Conservation (phyloP, 2,113 vertebrate species). For the Platichthys flesus region DNA sequence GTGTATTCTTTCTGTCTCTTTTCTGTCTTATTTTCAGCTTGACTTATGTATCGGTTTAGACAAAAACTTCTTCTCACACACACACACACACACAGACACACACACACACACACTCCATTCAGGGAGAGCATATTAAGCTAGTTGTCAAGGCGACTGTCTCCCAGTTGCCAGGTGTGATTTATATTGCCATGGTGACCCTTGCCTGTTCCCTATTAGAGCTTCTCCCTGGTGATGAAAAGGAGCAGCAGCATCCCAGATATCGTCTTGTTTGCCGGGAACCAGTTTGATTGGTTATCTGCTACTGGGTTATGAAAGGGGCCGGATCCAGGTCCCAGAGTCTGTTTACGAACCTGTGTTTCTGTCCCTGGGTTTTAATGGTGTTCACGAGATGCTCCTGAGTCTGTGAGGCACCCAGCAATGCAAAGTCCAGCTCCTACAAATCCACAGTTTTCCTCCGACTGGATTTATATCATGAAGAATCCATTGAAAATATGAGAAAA, state of each 20-base stretch:
- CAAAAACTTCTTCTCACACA: slow-evolving; percentile 23
- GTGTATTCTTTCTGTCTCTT: slow-evolving; percentile 28
- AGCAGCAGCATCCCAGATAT: slow-evolving; percentile 35
- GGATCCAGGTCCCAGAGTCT: neutral
- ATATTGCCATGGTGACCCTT: slow-evolving; percentile 76
- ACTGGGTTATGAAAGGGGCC: slow-evolving; percentile 6
- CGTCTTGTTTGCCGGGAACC: slow-evolving; percentile 40
- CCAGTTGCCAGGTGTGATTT: slow-evolving; percentile 79
- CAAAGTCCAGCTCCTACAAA: neutral
- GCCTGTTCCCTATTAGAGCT: slow-evolving; percentile 72
- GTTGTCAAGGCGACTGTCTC: slow-evolving; percentile 79
- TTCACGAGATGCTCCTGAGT: neutral
- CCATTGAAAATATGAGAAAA: slow-evolving; percentile 7
- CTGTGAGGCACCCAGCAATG: neutral
- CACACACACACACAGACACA: neutral
- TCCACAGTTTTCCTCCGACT: neutral
- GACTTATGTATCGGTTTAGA: too few relatives aligned
- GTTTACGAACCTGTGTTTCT: slow-evolving; percentile 15
- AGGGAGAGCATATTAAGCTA: slow-evolving; percentile 54
- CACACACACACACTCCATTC: slow-evolving; percentile 17
- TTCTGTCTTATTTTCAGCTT: slow-evolving; percentile 19
- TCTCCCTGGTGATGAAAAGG: slow-evolving; percentile 52
- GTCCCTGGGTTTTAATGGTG: neutral
- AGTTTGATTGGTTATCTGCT: slow-evolving; percentile 21
- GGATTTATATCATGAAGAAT: slow-evolving; percentile 21